Evolutionary conservation across 2,113 vertebrate species (phyloP).

Genomic region (Tympanuchus pallidicinctus): DNA sequence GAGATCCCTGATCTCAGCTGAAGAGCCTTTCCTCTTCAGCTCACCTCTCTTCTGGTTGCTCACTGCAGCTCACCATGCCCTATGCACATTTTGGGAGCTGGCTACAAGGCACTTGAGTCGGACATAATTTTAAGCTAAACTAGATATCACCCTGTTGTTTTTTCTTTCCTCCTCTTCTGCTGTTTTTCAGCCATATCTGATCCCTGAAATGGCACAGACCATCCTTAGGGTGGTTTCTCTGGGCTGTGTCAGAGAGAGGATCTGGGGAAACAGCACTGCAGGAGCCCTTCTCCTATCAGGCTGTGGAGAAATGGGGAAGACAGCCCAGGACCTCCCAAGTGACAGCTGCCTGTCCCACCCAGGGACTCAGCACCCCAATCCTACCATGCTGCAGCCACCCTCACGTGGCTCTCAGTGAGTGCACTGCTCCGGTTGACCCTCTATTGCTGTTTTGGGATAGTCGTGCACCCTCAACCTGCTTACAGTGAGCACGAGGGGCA

Average conservation of each 20-base stretch:
- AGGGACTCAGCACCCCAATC: not conserved
- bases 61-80: not conserved
- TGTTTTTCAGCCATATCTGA: not conserved
- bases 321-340: not conserved
- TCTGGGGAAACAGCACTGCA: not conserved
- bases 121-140: not conserved
- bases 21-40: not conserved
- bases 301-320: not conserved
- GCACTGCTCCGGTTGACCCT: fast-evolving
- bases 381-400: fast-evolving
- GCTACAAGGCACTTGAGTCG: not conserved
- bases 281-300: not conserved
- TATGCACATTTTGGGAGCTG: not conserved
- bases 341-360: not conserved
- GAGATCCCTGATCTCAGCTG: not conserved
- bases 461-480: fast-evolving
- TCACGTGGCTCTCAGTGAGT: not conserved
- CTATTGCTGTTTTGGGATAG: fast-evolving
- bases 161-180: not conserved
- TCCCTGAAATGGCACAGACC: not conserved
- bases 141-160: fast-evolving
- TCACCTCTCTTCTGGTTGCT: not conserved
- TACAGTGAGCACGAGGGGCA: not conserved
- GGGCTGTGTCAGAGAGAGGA: not conserved
- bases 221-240: not conserved